phyloP scores from a whole-genome alignment of 2,888 invertebrate genomes.

The Heliconius cydno region DNA sequence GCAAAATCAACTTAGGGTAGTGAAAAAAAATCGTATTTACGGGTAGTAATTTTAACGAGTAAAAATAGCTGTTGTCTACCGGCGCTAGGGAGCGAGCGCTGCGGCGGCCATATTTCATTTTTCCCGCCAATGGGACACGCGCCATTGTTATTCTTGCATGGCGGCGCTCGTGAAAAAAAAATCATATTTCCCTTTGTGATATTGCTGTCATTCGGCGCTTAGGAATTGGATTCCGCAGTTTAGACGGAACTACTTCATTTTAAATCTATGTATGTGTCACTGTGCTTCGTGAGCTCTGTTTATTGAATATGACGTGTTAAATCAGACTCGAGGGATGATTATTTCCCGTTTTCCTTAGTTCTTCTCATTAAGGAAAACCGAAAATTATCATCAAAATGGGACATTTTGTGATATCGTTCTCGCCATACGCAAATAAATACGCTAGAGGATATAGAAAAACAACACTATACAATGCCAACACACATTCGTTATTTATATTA shows the following conservation, averaged over 20 bases:
- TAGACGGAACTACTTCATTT: conserved; percentile 21
- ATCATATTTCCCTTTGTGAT: conserved; percentile 46
- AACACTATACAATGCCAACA: not conserved
- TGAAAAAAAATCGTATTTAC: conserved; percentile 32
- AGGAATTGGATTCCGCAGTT: conserved; percentile 38
- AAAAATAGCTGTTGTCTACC: conserved; percentile 43
- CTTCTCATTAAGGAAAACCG: no score
- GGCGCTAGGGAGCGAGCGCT: conserved; percentile 48
- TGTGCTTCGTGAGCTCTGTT: not conserved
- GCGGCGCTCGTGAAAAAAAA: conserved; percentile 57
- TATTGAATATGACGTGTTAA: not conserved
- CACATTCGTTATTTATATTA: not conserved
- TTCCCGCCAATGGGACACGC: conserved; percentile 63
- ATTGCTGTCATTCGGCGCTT: conserved; percentile 40
- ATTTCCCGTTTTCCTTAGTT: no score
- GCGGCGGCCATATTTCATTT: conserved; percentile 72
- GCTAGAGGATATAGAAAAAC: not conserved
- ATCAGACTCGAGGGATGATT: no score
- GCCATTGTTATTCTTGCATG: conserved; percentile 66
- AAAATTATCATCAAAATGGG: not conserved
- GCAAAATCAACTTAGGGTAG: not conserved
- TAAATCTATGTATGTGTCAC: not conserved
- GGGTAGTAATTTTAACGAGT: conserved; percentile 36
- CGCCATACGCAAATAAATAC: not conserved
- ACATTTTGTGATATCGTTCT: not conserved